These are phyloP conservation scores for Sorex maritimensis DNA, from an alignment of 2,797 vertebrate species.

Conservation along the genomic window DNA sequence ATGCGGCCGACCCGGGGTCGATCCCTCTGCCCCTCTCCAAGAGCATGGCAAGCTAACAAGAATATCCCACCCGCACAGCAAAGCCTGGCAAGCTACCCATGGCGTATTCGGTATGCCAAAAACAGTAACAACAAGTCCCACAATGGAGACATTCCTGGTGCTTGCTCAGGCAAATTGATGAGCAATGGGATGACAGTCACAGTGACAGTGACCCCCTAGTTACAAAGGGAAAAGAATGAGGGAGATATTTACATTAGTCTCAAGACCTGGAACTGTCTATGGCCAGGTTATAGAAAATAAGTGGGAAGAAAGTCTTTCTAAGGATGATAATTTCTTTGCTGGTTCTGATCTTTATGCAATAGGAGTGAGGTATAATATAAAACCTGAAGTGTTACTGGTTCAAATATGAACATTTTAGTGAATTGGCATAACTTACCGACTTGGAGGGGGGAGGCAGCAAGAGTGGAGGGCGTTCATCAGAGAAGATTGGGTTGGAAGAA, in stretches of 20 bases:
- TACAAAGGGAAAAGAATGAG: neutral
- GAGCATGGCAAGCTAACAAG: no score
- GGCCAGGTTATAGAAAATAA: neutral
- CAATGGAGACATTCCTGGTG: no score
- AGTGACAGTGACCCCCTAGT: neutral
- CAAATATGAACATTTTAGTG: neutral
- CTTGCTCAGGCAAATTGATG: no score
- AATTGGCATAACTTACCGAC: neutral
- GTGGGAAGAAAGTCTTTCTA: neutral
- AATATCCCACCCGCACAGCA: no score
- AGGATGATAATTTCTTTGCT: no score
- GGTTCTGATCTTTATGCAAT: neutral
- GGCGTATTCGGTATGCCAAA: no score
- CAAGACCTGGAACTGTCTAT: neutral
- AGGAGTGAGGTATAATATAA: neutral
- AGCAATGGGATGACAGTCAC: no score
- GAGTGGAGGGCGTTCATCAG: neutral
- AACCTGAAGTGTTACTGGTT: neutral
- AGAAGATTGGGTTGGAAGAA: neutral
- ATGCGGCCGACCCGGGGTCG: no score
- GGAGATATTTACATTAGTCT: neutral
- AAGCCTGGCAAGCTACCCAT: no score
- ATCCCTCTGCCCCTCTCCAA: no score
- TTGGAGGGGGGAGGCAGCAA: no score
- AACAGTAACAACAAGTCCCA: no score